Conservation (phyloP, 2,797 vertebrate species). For the Liparis tanakae region DNA sequence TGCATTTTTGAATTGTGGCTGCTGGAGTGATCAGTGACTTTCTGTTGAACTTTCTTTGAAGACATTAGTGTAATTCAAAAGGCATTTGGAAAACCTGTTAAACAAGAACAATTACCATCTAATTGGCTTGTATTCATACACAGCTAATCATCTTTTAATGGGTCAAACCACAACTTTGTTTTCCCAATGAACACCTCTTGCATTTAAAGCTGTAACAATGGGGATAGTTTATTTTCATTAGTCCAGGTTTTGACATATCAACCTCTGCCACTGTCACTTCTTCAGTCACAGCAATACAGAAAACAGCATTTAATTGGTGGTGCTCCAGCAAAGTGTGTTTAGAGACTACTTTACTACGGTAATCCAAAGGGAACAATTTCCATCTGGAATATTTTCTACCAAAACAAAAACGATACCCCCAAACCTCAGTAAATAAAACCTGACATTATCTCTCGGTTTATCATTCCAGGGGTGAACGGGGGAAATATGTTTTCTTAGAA, state of each 20-base stretch:
- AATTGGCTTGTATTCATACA: background rate
- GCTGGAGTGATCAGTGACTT: background rate
- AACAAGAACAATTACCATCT: background rate
- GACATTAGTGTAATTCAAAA: background rate
- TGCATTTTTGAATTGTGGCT: background rate
- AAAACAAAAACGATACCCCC: constrained; percentile 2
- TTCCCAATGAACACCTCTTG: background rate
- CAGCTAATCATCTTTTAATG: background rate
- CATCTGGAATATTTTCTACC: background rate
- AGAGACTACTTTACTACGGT: background rate
- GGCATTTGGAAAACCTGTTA: background rate
- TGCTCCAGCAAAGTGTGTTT: background rate
- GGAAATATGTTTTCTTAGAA: constrained; percentile 33
- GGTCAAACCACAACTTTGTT: background rate
- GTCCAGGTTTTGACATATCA: background rate
- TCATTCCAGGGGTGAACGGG: background rate
- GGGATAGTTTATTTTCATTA: background rate
- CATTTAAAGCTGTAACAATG: background rate
- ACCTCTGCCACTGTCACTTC: background rate
- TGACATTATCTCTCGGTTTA: background rate
- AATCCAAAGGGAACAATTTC: background rate
- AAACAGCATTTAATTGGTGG: background rate
- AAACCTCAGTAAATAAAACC: constrained; percentile 7
- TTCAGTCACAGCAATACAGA: background rate
- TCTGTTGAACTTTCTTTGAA: background rate